Conservation (phyloP, 2,797 vertebrate genomes). For the Anableps anableps region DNA sequence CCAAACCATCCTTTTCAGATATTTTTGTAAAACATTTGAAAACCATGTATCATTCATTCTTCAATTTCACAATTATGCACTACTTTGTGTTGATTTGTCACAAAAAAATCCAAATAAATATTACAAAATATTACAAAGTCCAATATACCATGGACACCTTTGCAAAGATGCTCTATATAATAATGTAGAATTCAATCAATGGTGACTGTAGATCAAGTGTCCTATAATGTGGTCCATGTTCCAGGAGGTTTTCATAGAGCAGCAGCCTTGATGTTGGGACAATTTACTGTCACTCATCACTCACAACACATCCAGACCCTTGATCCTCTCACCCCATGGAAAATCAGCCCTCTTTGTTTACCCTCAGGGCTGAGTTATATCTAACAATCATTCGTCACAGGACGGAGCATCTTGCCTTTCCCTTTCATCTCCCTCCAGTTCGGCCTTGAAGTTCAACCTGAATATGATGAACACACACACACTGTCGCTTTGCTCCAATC, state of each 20-base stretch:
- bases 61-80: background rate
- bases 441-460: constrained; percentile 68
- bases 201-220: constrained; percentile 7
- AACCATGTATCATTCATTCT: background rate
- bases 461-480: constrained; percentile 32
- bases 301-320: constrained; percentile 39
- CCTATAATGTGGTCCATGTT: constrained; percentile 1
- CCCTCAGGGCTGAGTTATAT: constrained; percentile 53
- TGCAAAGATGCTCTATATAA: background rate
- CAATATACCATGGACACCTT: background rate
- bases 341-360: constrained; percentile 66
- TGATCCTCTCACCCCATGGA: constrained; percentile 49
- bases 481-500: constrained; percentile 16
- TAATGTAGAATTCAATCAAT: constrained; percentile 18
- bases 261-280: constrained; percentile 29
- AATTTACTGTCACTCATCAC: constrained; percentile 34
- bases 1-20: background rate
- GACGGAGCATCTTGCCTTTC: constrained; percentile 33
- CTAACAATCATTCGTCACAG: constrained; percentile 68
- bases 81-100: background rate
- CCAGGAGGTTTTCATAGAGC: constrained; percentile 3
- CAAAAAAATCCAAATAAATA: background rate
- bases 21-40: background rate
- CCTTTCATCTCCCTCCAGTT: constrained; percentile 70
- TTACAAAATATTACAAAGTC: background rate